Evolutionary conservation across 1,140 invertebrate genomes (phyloP), one percentile per base, ranked within the genome.

Genomic region (Calliopsis andreniformis): DNA sequence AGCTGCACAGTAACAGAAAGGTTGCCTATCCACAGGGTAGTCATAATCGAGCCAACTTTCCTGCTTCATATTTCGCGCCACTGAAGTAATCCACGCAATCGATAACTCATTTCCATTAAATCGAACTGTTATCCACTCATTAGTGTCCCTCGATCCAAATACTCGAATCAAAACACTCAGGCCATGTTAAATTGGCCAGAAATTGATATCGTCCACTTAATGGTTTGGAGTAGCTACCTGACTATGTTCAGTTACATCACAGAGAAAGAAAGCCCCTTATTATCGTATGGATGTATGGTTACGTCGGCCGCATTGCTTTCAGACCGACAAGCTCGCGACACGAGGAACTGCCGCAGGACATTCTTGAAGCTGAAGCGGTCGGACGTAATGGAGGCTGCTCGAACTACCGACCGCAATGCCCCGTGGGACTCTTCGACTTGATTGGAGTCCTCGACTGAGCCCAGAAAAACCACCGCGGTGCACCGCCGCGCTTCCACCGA

Each of bases 401-500:
- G 75, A 89, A 89, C 85, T 91, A 90, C 84, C 87, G 88, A 84
- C 82, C 82, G 59, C 78, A 82, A 70, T 92, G 91, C 85, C 90
- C 90, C 84, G 56, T 88, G 87, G 90, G 90, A 78, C 89, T 92
- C 77, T 91, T 92, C 79, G 89, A 92, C 85, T 88, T 92, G 88
- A 91, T 92, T 88, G 91, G 89, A 90, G 83, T 89, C 64, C 83
- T 90, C 63, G 82, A n/a, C 45, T 86, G 83, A 80, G 47, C 23
- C 43, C 55, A 58, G 83, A 80, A 81, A 76, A 83, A 78, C 72
- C 58, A 68, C 64, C 56, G 70, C 62, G 59, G 53, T 64, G 68
- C 53, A 47, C 43, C 68, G 51, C 23, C 20, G 18, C 73, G n/a
- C 39, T 43, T 42, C 45, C n/a, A 45, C n/a, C 53, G 56, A 23